Base-by-base conservation (phyloP, 1,140 invertebrate species). In the Nasonia longicornis region DNA sequence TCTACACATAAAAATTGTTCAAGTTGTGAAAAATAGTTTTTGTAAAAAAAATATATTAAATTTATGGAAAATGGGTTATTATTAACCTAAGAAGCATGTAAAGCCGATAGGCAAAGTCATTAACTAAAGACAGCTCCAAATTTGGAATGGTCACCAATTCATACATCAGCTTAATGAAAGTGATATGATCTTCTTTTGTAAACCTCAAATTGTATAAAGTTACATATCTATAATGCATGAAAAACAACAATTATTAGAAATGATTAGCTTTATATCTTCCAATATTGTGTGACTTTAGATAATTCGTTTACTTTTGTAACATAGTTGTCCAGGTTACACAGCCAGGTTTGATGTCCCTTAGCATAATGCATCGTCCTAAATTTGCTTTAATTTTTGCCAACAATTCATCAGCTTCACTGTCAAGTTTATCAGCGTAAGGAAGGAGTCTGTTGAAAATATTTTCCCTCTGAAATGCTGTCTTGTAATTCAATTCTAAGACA, bases 171-270 rank as follows among this genome's bases (percentile, higher is more conserved):
- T 97, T 95, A n/a, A 98, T 94, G 26, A 98, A 93, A 20, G 92
- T 88, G 31, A 98, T 93, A 88, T 99, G 97, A 89, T 98, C 97
- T 85, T 96, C 94, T 90, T 98, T 98, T 2, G 94, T 94, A 90
- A 98, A 98, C 86, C 96, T 96, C 82, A 95, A 88, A 16, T 96
- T 96, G 92, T 97, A 97, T 35, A 97, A 89, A 84, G 94, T 92
- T 45, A 97, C 94, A 86, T 96, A 98, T 85, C 95, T 95, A 35
- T 3, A 86, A 93, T 92, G 81, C 84, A 85, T 20, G 20, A 87
- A 86, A 84, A 67, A 29, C 2, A 20, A 10, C 3, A 31, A 82
- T 83, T 78, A 83, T 26, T 70, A 77, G 2, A 64, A 75, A 35
- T 35, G 2, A 6, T 35, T 35, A 3, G 4, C 31, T 35, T 42